Conservation (phyloP, 2,797 vertebrate species). For the Meda fulgida region DNA sequence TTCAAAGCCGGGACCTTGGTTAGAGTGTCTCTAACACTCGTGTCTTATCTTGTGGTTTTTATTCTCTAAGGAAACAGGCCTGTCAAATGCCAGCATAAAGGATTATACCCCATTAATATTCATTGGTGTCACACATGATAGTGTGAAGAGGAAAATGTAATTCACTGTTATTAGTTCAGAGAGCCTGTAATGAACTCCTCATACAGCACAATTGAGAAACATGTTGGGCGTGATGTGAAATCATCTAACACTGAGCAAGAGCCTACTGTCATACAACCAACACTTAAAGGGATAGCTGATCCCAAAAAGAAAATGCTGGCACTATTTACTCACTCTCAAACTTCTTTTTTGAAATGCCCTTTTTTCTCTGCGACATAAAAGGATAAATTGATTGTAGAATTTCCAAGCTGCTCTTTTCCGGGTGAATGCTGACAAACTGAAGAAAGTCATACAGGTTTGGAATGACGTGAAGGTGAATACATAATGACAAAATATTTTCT, state of each 20-base stretch:
- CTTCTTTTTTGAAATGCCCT: no score
- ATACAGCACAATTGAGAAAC: conserved; percentile 6
- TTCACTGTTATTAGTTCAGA: conserved; percentile 28
- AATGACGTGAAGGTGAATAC: background rate
- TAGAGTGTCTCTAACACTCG: conserved; percentile 9
- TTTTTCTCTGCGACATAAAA: background rate
- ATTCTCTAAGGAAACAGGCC: conserved; percentile 18
- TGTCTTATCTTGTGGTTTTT: conserved; percentile 25
- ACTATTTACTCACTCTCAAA: background rate
- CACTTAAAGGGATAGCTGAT: background rate
- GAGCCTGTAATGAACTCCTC: background rate
- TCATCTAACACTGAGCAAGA: conserved; percentile 5
- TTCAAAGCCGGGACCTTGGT: conserved; percentile 41
- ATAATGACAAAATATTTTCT: background rate
- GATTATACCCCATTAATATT: conserved; percentile 47
- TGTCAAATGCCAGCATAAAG: conserved; percentile 41
- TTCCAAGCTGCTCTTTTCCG: background rate
- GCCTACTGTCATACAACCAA: background rate
- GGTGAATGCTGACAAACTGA: background rate
- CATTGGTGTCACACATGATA: conserved; percentile 40
- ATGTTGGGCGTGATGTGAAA: conserved; percentile 24
- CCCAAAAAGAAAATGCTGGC: background rate
- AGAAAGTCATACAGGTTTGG: background rate
- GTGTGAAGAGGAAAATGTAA: conserved; percentile 31
- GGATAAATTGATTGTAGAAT: background rate